These are phyloP conservation scores for Coreoperca whiteheadi DNA, from an alignment of 2,113 vertebrate genomes.

Conservation along the genomic window DNA sequence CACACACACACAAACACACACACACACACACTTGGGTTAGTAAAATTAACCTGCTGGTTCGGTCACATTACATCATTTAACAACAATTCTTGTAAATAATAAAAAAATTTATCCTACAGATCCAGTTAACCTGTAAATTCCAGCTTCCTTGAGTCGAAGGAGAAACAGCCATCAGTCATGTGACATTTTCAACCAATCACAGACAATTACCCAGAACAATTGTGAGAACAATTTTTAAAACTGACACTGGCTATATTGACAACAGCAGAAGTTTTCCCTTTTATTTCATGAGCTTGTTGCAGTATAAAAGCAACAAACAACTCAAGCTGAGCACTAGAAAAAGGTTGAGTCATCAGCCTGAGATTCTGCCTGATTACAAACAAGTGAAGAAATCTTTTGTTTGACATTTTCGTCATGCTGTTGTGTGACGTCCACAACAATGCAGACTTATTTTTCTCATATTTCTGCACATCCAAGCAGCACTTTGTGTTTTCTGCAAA, in stretches of 20 bases:
- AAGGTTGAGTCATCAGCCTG: background rate
- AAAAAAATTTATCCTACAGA: constrained; percentile 22
- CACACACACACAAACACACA: too few relatives aligned
- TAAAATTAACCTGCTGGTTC: constrained; percentile 14
- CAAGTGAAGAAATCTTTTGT: background rate
- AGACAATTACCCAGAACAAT: constrained; percentile 5
- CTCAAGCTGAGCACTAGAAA: constrained; percentile 11
- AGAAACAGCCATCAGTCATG: constrained; percentile 17
- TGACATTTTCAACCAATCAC: background rate
- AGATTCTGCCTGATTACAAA: background rate
- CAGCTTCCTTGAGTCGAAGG: background rate
- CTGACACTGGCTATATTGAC: background rate
- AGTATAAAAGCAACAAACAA: background rate
- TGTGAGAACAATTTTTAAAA: background rate
- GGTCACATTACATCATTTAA: constrained; percentile 15
- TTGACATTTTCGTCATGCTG: background rate
- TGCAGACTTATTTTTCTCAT: background rate
- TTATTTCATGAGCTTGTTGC: background rate
- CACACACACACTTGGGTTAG: constrained; percentile 30
- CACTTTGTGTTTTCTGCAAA: background rate
- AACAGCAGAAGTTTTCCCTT: background rate
- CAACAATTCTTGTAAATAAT: background rate
- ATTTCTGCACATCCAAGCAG: constrained; percentile 17
- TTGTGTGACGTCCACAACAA: background rate
- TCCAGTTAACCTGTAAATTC: constrained; percentile 21